Conservation (phyloP, 2,797 vertebrate species). For the Acipenser oxyrinchus region DNA sequence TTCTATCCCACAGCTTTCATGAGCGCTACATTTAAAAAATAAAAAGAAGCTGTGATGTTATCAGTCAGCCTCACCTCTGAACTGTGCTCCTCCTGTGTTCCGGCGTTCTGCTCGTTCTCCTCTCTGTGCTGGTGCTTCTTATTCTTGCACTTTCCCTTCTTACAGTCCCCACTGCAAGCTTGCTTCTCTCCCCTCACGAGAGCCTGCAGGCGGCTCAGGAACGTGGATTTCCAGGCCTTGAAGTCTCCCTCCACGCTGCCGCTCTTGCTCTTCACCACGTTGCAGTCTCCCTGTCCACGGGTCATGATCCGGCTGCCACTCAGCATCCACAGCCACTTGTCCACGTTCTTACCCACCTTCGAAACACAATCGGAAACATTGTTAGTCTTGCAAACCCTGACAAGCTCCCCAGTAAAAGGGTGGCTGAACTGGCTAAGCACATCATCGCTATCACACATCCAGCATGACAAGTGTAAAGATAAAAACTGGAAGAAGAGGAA, state of each 20-base stretch:
- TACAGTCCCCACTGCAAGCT: constrained; percentile 62
- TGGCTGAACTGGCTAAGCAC: neutral
- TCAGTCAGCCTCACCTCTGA: constrained; percentile 47
- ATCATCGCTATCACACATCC: too few relatives aligned
- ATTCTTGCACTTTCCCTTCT: constrained; percentile 61
- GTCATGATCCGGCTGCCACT: constrained; percentile 68
- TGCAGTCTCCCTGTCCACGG: constrained; percentile 70
- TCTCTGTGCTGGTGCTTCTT: constrained; percentile 29
- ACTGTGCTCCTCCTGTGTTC: constrained; percentile 34
- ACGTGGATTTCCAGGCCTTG: constrained; percentile 67
- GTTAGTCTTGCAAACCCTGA: neutral
- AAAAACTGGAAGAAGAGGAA: too few relatives aligned
- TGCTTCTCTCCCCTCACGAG: constrained; percentile 60
- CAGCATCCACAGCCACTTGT: constrained; percentile 93
- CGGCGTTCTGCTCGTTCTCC: neutral
- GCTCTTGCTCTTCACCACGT: constrained; percentile 68
- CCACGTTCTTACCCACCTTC: constrained; percentile 77
- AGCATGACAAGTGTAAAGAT: too few relatives aligned
- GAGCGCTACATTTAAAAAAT: neutral
- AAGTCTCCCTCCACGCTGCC: constrained; percentile 87
- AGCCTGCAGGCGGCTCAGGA: constrained; percentile 58
- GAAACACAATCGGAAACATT: neutral
- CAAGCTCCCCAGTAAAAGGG: neutral
- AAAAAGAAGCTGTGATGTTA: neutral
- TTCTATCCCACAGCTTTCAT: too few relatives aligned